A percentile compares a stretch with the other conserved stretches of the same genome.
phyloP scores from a whole-genome alignment of 2,888 invertebrate species.

The Candidula unifasciata region DNA sequence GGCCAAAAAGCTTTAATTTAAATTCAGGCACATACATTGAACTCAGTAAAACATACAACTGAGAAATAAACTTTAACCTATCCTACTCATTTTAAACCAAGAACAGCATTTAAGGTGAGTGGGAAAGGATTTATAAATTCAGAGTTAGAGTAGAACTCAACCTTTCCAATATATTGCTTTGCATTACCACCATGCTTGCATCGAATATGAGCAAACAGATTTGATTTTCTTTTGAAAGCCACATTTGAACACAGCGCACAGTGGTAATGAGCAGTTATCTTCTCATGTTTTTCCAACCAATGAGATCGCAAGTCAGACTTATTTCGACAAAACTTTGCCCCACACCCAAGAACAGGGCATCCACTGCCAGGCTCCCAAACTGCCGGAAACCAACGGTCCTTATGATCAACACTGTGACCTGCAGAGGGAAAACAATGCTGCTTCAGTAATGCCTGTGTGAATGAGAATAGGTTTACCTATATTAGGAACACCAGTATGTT shows the following conservation, averaged over 20 bases:
- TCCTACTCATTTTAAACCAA: slow-evolving; percentile 12
- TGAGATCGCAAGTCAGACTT: slow-evolving; percentile 40
- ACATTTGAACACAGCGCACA: slow-evolving; percentile 43
- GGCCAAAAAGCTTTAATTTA: background rate
- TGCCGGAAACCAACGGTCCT: slow-evolving; percentile 12
- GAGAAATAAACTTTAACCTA: background rate
- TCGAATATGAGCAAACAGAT: slow-evolving; percentile 41
- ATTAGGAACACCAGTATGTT: slow-evolving; percentile 2
- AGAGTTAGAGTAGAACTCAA: slow-evolving; percentile 36
- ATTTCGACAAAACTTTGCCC: slow-evolving; percentile 39
- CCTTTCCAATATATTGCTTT: slow-evolving; percentile 21
- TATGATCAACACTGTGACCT: slow-evolving; percentile 38
- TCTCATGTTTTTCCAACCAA: slow-evolving; percentile 41
- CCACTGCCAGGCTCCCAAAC: slow-evolving; percentile 45
- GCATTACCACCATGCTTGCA: slow-evolving; percentile 34
- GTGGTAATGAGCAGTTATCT: slow-evolving; percentile 39
- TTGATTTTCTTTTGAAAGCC: slow-evolving; percentile 45
- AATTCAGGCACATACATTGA: background rate
- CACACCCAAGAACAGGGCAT: slow-evolving; percentile 42
- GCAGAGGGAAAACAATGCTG: slow-evolving; percentile 42
- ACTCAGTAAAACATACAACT: background rate
- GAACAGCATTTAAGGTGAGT: slow-evolving; percentile 28
- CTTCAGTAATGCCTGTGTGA: slow-evolving; percentile 7
- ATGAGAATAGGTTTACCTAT: background rate
- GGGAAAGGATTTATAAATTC: slow-evolving; percentile 46